These are phyloP conservation scores for Poecilia gillii DNA, from an alignment of 2,797 vertebrate species.

Conservation along the genomic window DNA sequence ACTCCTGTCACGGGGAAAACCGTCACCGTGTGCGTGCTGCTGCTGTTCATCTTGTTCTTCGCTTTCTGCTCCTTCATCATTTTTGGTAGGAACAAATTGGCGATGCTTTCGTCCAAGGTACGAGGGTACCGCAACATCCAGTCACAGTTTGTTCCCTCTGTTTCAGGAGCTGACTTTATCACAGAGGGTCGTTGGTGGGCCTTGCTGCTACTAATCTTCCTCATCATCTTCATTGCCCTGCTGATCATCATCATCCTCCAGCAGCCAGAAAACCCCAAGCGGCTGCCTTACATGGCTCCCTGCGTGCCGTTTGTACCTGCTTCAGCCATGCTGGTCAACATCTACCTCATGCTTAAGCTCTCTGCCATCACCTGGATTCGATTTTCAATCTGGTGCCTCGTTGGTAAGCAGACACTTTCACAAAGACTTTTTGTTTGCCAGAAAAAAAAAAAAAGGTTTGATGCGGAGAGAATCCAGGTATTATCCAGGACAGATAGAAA, in stretches of 20 bases:
- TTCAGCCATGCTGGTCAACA: slow-evolving; percentile 96
- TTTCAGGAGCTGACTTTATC: slow-evolving; percentile 83
- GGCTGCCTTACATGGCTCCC: slow-evolving; percentile 97
- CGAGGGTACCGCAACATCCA: background rate
- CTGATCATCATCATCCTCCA: slow-evolving; percentile 94
- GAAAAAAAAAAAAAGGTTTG: background rate
- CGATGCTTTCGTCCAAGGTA: background rate
- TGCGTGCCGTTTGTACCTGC: slow-evolving; percentile 96
- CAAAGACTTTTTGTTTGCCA: background rate
- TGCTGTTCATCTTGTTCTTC: slow-evolving; percentile 91
- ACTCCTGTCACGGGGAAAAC: slow-evolving; percentile 90
- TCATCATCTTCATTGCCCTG: slow-evolving; percentile 83
- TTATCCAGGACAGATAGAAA: slow-evolving; percentile 12
- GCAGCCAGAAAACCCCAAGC: slow-evolving; percentile 98
- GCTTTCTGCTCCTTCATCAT: slow-evolving; percentile 97
- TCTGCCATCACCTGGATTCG: slow-evolving; percentile 97
- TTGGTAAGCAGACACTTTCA: slow-evolving; percentile 79
- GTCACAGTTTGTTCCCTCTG: background rate
- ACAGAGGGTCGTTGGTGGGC: slow-evolving; percentile 93
- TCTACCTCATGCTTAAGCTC: slow-evolving; percentile 99
- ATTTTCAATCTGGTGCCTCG: slow-evolving; percentile 95
- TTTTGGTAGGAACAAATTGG: slow-evolving; percentile 78
- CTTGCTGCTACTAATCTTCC: slow-evolving; percentile 86
- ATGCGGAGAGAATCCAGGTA: background rate
- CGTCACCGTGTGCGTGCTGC: slow-evolving; percentile 91